These are phyloP conservation scores for Melinaea menophilus DNA, from an alignment of 2,888 invertebrate genomes.

Conservation along the genomic window DNA sequence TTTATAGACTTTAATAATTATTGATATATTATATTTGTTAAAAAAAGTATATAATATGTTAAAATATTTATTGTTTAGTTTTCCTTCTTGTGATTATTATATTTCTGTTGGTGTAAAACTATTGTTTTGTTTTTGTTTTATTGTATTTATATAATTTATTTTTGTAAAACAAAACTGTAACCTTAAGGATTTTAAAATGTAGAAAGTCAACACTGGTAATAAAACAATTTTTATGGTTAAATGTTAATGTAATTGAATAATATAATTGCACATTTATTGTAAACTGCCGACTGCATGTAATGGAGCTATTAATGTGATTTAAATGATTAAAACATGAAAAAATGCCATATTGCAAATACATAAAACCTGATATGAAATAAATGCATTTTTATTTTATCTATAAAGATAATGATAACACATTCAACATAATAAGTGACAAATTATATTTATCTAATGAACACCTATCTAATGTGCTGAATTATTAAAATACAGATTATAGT, in stretches of 20 bases:
- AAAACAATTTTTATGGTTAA: constrained; percentile 7
- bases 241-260: constrained; percentile 24
- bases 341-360: neutral
- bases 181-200: neutral
- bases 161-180: neutral
- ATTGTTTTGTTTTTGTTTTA: neutral
- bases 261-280: constrained; percentile 29
- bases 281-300: constrained; percentile 15
- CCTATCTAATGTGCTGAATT: neutral
- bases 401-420: constrained; percentile 2
- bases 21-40: too few species aligned
- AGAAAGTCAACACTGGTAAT: neutral
- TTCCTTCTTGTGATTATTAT: too few species aligned
- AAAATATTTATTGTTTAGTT: too few species aligned
- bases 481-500: neutral
- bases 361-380: neutral
- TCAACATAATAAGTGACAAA: neutral
- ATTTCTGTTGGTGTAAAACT: neutral
- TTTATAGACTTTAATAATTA: too few species aligned
- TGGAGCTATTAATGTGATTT: neutral
- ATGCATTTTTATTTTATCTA: constrained; percentile 6
- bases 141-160: neutral
- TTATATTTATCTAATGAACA: neutral
- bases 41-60: too few species aligned
- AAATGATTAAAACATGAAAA: neutral